phyloP scores from a whole-genome alignment of 1,140 invertebrate genomes.

The Hylaeus anthracinus region DNA sequence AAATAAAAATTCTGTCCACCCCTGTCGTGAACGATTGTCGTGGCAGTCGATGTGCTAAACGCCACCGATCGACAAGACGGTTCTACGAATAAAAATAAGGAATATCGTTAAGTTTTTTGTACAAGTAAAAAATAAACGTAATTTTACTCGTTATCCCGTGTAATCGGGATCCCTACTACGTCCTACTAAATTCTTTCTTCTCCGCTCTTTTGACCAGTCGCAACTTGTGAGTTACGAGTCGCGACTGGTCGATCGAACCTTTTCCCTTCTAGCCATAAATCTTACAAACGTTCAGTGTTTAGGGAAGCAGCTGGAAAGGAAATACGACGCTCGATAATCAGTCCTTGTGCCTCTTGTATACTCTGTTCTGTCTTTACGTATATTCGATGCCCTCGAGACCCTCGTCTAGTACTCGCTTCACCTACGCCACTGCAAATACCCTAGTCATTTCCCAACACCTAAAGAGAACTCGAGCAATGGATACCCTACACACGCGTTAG shows the following conservation, averaged over 20 bases:
- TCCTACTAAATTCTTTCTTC: not conserved
- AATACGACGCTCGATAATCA: slow-evolving; percentile 66
- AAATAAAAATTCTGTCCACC: too few relatives aligned
- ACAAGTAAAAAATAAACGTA: not conserved
- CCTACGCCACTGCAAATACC: not conserved
- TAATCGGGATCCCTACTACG: not conserved
- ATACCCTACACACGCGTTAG: not conserved
- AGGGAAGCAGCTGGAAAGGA: slow-evolving; percentile 4
- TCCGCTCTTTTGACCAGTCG: not conserved
- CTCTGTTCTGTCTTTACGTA: slow-evolving; percentile 60
- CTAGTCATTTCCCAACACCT: not conserved
- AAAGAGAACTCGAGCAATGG: not conserved
- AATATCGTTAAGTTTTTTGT: not conserved
- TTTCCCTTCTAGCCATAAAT: not conserved
- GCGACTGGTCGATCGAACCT: slow-evolving; percentile 32
- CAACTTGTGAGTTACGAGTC: not conserved
- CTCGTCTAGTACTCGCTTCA: not conserved
- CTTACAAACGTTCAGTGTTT: slow-evolving; percentile 31
- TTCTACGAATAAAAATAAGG: not conserved
- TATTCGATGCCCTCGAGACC: slow-evolving; percentile 16
- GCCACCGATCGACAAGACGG: not conserved
- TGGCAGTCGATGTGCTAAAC: too few relatives aligned
- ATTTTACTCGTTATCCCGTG: not conserved
- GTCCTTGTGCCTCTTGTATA: slow-evolving; percentile 67
- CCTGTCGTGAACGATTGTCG: not conserved